Evolutionary conservation across 2,797 vertebrate genomes (phyloP).

Genomic region (Sebastiscus tertius): DNA sequence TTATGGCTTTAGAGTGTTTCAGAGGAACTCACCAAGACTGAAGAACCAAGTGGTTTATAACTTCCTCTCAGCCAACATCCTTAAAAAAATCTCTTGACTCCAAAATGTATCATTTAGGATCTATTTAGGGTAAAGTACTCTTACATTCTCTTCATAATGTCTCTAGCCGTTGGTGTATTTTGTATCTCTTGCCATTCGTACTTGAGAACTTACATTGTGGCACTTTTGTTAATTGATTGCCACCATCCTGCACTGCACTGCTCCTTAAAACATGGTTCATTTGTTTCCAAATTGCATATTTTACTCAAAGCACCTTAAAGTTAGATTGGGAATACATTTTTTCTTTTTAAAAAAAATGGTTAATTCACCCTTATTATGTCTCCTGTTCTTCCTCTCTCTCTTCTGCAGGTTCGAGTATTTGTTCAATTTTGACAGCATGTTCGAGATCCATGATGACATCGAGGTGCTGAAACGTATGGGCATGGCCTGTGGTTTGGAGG

Average conservation of each 20-base stretch:
- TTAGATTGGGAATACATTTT: not conserved
- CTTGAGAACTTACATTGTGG: not conserved
- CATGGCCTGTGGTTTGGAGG: conserved; percentile 97
- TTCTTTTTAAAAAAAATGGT: no score
- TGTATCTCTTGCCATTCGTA: not conserved
- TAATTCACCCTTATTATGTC: not conserved
- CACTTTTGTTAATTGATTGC: not conserved
- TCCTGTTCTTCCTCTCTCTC: not conserved
- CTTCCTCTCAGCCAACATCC: not conserved
- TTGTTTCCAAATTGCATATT: not conserved
- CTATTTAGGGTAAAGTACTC: not conserved
- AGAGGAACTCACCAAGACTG: not conserved
- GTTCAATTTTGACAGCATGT: conserved; percentile 99
- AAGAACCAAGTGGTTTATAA: not conserved
- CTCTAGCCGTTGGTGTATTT: not conserved
- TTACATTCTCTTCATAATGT: not conserved
- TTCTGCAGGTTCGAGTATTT: conserved; percentile 94
- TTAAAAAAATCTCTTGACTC: not conserved
- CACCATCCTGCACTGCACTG: not conserved
- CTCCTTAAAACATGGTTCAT: not conserved
- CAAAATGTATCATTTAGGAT: not conserved
- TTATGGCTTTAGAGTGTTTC: not conserved
- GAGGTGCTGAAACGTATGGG: conserved; percentile 99
- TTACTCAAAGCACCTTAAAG: not conserved
- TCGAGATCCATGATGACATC: conserved; percentile 99